Percentiles rank a stretch among this genome's conserved stretches.
These are phyloP conservation scores for Pseudochirops cupreus DNA, from an alignment of 2,797 vertebrate genomes.

Conservation along the genomic window DNA sequence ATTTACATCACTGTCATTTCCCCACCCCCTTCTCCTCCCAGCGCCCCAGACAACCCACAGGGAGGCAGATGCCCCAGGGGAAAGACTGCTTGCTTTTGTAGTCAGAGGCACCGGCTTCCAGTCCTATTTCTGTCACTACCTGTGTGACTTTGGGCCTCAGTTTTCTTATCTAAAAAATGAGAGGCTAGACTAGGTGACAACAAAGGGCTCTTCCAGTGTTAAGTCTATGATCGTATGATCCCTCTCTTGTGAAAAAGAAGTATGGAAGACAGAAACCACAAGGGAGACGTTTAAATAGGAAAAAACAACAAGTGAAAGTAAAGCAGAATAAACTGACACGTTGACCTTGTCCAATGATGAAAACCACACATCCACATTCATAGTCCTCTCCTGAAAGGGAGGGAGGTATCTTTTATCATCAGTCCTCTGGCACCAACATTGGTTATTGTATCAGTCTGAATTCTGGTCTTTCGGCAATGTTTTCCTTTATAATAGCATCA, in stretches of 20 bases:
- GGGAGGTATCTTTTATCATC: neutral
- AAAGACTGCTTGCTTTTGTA: neutral
- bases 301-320: neutral
- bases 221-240: neutral
- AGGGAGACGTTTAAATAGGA: neutral
- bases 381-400: neutral
- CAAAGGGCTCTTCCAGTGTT: neutral
- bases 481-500: neutral
- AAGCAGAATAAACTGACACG: neutral
- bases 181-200: neutral
- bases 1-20: neutral
- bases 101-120: neutral
- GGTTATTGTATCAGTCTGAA: neutral
- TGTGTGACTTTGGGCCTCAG: neutral
- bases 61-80: neutral
- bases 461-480: neutral
- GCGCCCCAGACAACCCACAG: neutral
- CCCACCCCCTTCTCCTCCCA: neutral
- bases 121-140: neutral
- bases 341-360: neutral
- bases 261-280: neutral
- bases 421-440: neutral
- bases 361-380: neutral
- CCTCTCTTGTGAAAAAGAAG: neutral
- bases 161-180: neutral